Conservation (phyloP, 2,797 vertebrate species). For the Leptodactylus fallax region DNA sequence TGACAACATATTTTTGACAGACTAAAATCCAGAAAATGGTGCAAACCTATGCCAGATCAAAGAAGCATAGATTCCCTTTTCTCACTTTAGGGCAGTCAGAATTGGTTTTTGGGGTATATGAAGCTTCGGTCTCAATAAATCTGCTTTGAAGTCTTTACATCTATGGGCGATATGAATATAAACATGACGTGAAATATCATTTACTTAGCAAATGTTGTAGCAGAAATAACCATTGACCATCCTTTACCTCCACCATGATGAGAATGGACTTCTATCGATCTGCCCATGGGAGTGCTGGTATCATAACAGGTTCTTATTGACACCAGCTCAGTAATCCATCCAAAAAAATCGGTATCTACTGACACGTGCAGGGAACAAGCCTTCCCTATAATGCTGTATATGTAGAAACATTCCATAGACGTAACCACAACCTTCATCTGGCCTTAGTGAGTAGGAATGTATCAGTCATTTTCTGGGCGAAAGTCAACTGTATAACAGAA, state of each 20-base stretch:
- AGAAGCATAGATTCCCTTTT: too few species aligned
- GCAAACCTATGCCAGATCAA: too few species aligned
- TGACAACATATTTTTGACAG: too few species aligned
- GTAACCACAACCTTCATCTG: not conserved
- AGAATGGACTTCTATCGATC: not conserved
- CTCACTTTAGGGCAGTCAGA: too few species aligned
- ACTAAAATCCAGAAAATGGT: too few species aligned
- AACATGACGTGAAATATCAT: not conserved
- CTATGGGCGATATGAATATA: not conserved
- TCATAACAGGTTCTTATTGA: not conserved
- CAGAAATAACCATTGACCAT: not conserved
- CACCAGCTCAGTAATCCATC: conserved; percentile 2
- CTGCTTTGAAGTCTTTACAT: not conserved
- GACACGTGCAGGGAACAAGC: not conserved
- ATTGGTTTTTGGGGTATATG: too few species aligned
- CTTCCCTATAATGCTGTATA: not conserved
- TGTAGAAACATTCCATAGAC: not conserved
- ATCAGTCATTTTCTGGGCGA: too few species aligned
- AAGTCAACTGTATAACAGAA: not conserved
- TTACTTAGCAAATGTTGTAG: not conserved
- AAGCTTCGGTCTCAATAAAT: too few species aligned
- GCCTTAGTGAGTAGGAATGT: not conserved
- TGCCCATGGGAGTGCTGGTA: not conserved
- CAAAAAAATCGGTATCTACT: conserved; percentile 10
- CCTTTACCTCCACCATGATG: not conserved